phyloP scores from a whole-genome alignment of 2,113 vertebrate species.

The Glaucomys volans region DNA sequence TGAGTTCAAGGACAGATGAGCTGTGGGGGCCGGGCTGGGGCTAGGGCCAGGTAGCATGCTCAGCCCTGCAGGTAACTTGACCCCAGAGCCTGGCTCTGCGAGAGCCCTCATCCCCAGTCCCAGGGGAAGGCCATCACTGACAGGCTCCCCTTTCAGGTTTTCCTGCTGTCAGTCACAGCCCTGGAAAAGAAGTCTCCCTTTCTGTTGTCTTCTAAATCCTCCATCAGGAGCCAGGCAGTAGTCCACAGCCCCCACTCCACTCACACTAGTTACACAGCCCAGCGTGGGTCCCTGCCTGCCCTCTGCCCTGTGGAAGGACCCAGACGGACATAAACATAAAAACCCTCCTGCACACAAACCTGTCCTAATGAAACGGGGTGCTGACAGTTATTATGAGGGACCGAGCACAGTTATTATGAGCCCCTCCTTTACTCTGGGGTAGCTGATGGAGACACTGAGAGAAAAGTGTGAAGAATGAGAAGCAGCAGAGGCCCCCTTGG shows the following conservation, averaged over 20 bases:
- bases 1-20: not conserved
- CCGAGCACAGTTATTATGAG: no score
- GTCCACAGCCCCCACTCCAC: not conserved
- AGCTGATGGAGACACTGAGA: not conserved
- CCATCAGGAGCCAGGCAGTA: not conserved
- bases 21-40: not conserved
- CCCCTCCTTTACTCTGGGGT: not conserved
- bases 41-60: not conserved
- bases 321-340: not conserved
- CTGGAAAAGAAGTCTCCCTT: not conserved
- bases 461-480: not conserved
- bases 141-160: not conserved
- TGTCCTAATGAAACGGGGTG: not conserved
- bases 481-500: not conserved
- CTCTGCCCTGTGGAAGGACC: not conserved
- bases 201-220: not conserved
- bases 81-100: not conserved
- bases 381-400: no score
- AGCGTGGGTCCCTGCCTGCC: not conserved
- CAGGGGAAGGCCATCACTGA: not conserved
- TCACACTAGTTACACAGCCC: not conserved
- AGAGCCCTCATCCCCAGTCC: not conserved
- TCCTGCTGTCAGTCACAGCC: not conserved
- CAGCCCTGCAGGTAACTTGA: not conserved
- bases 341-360: not conserved